Conservation (phyloP, 2,797 vertebrate genomes). For the Oreochromis mossambicus region DNA sequence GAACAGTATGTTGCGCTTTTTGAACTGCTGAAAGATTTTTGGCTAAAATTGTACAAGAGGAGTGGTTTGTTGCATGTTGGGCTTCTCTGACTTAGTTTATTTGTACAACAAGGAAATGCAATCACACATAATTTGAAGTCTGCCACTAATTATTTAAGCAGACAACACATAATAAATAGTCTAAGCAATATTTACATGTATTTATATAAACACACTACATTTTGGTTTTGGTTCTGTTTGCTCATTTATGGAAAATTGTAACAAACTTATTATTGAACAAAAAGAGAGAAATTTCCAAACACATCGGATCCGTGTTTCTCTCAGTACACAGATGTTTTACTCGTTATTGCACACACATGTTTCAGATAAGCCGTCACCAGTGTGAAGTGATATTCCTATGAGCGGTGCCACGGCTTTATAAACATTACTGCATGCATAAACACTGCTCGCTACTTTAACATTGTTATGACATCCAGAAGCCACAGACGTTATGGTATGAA, state of each 20-base stretch:
- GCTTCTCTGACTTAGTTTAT: background rate
- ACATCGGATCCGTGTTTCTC: background rate
- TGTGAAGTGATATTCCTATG: background rate
- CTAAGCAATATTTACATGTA: background rate
- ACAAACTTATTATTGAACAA: background rate
- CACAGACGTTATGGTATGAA: slow-evolving; percentile 4
- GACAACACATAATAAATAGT: background rate
- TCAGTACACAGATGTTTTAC: background rate
- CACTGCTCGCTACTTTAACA: background rate
- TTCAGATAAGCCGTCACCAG: background rate
- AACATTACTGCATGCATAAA: slow-evolving; percentile 35
- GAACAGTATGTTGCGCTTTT: background rate
- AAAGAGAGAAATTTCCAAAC: background rate
- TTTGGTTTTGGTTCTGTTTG: background rate
- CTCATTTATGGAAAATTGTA: background rate
- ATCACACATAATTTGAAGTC: background rate
- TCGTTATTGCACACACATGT: background rate
- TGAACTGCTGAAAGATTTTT: background rate
- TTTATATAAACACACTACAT: background rate
- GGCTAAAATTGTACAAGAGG: background rate
- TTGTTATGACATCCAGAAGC: slow-evolving; percentile 29
- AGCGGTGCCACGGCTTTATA: slow-evolving; percentile 18
- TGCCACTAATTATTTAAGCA: background rate
- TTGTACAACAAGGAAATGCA: background rate
- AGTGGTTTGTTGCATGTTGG: background rate